These are phyloP conservation scores for Crocidura indochinensis DNA, from an alignment of 2,797 vertebrate genomes.

Conservation along the genomic window DNA sequence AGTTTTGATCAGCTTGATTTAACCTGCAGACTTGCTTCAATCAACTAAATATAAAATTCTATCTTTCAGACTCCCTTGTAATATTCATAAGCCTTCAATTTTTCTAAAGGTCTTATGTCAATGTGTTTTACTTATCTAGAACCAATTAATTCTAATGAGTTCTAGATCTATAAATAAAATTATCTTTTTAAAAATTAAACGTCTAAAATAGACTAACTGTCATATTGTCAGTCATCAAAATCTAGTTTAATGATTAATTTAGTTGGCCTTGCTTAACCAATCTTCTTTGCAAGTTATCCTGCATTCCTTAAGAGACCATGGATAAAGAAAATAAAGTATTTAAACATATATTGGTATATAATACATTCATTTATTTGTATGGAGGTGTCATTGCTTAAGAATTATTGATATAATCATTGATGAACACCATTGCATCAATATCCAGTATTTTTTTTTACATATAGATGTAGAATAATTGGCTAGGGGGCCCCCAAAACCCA, in stretches of 20 bases:
- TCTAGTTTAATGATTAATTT: neutral
- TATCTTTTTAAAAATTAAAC: neutral
- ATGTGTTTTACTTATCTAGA: neutral
- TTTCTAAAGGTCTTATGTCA: neutral
- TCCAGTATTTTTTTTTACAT: neutral
- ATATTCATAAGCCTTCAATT: conserved; percentile 10
- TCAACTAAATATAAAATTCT: too few relatives aligned
- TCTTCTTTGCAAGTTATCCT: too few relatives aligned
- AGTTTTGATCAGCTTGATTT: neutral
- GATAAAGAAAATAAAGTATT: too few relatives aligned
- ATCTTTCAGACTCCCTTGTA: too few relatives aligned
- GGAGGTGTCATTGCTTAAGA: neutral
- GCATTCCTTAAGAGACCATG: too few relatives aligned
- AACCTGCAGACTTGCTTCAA: neutral
- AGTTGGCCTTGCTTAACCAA: neutral
- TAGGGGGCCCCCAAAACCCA: too few relatives aligned
- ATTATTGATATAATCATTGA: neutral
- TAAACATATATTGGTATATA: too few relatives aligned
- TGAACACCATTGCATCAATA: neutral
- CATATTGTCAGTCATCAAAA: neutral
- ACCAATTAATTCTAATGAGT: neutral
- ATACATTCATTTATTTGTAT: neutral
- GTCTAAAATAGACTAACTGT: conserved; percentile 3
- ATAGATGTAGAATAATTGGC: neutral
- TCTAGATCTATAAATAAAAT: neutral